Evolutionary conservation across 2,888 invertebrate genomes (phyloP).

Genomic region (Sacculina carcini): DNA sequence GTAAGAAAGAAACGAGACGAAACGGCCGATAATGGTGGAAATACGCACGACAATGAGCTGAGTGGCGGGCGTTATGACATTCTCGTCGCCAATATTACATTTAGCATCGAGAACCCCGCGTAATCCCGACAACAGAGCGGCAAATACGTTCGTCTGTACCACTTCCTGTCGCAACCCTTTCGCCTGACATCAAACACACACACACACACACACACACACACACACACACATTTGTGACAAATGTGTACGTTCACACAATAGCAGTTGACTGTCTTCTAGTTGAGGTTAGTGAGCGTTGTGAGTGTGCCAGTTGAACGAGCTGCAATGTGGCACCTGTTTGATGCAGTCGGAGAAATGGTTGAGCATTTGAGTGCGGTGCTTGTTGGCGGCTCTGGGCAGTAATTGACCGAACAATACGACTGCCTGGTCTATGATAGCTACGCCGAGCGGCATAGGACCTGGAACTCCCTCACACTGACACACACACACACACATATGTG

Average conservation of each 20-base stretch:
- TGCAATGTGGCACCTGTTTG: constrained; percentile 5
- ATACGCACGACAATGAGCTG: constrained; percentile 10
- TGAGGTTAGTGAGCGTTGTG: too few relatives aligned
- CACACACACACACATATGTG: too few relatives aligned
- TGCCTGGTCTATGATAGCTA: constrained; percentile 85
- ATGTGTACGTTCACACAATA: too few relatives aligned
- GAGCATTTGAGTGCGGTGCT: constrained; percentile 88
- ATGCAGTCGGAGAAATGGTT: constrained; percentile 91
- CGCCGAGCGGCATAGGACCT: constrained; percentile 68
- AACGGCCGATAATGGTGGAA: too few relatives aligned
- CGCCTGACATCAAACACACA: constrained; percentile 37
- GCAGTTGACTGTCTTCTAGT: too few relatives aligned
- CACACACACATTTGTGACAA: too few relatives aligned
- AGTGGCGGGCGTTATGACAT: constrained; percentile 43
- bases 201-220: too few relatives aligned
- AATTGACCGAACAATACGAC: constrained; percentile 76
- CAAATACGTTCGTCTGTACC: constrained; percentile 84
- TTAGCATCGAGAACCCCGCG: constrained; percentile 67
- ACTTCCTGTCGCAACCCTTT: constrained; percentile 82
- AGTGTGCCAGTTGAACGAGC: too few relatives aligned
- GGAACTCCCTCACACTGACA: constrained; percentile 32
- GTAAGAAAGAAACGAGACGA: too few relatives aligned
- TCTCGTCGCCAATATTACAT: constrained; percentile 47
- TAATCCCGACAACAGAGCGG: constrained; percentile 65
- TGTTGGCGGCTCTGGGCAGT: constrained; percentile 78